Base-by-base conservation (phyloP, 2,888 invertebrate species). In the Caenorhabditis macrosperma region DNA sequence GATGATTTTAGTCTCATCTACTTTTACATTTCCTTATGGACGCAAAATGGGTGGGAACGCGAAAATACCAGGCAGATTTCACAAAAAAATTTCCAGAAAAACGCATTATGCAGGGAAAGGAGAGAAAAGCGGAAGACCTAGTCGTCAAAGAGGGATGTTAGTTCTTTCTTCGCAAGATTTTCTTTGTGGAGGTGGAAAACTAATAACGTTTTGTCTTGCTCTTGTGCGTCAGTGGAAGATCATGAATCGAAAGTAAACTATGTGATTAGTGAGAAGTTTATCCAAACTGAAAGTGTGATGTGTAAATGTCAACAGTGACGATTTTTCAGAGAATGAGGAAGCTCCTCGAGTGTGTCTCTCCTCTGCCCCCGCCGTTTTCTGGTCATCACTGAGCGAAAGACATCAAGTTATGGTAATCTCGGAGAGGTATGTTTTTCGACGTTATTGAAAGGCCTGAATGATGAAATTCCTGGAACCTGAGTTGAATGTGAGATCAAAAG, bases 281-380 rank as follows among this genome's bases (percentile, higher is more conserved):
- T 38, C 3, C 4, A 54, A 24, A 33, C 1, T 20, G 38, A n/a
- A 6, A 17, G 38, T 28, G 41, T 68, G 57, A 59, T 52, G 59
- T 41, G 50, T 2, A 59, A 68, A 68, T 68, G 68, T 38, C 59
- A 68, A 48, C 48, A n/a, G 57, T 68, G 68, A 68, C 68, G 59
- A 41, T 66, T 54, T 54, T 9, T 64, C 28, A 17, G 17, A 12
- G n/a, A 38, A 26, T 33, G n/a, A 38, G 57, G 33, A 22, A 12
- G 41, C 17, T 66, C 41, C 41, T 24, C 22, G 26, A 41, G 38
- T 12, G 33, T 5, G 33, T 5, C 6, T 5, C 5, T 33, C 6
- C 38, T 38, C 30, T 44, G 17, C 38, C 24, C 33, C 12, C 6
- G 30, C 50, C 10, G 63, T 41, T 41, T 64, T 64, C 20, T 54